Evolutionary conservation across 2,888 invertebrate species (phyloP).

Genomic region (Pyrrhosoma nymphula): DNA sequence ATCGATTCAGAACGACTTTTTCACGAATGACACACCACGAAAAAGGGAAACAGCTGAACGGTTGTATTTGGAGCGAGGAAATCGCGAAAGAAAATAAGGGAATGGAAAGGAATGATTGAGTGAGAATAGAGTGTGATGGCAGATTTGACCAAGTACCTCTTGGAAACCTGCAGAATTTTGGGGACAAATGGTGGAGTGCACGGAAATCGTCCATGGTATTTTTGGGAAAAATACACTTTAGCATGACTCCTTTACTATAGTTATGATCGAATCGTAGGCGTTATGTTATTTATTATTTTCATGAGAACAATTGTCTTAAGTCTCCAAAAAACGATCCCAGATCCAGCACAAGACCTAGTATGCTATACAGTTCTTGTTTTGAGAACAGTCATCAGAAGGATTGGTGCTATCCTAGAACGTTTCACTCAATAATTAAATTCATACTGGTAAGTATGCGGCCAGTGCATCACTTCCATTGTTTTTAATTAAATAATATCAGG

Average conservation of each 20-base stretch:
- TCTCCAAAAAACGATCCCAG: too few species aligned
- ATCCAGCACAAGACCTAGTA: too few species aligned
- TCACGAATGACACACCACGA: neutral
- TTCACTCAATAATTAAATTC: too few species aligned
- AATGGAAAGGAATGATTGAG: neutral
- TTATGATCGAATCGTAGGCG: too few species aligned
- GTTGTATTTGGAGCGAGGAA: neutral
- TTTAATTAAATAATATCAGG: too few species aligned
- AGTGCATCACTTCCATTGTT: too few species aligned
- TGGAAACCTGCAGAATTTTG: neutral
- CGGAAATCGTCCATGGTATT: neutral
- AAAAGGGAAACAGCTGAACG: neutral
- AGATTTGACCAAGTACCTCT: neutral
- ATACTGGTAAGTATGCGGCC: too few species aligned
- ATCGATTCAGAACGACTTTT: neutral
- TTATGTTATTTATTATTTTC: too few species aligned
- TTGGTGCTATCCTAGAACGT: too few species aligned
- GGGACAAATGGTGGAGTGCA: neutral
- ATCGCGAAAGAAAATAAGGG: neutral
- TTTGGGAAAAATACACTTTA: neutral
- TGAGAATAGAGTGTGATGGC: neutral
- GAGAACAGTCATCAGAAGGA: too few species aligned
- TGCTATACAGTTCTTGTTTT: too few species aligned
- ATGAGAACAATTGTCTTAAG: too few species aligned
- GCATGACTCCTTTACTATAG: neutral